Evolutionary conservation across 2,797 vertebrate species (phyloP).

Genomic region (Naso thynnoides): DNA sequence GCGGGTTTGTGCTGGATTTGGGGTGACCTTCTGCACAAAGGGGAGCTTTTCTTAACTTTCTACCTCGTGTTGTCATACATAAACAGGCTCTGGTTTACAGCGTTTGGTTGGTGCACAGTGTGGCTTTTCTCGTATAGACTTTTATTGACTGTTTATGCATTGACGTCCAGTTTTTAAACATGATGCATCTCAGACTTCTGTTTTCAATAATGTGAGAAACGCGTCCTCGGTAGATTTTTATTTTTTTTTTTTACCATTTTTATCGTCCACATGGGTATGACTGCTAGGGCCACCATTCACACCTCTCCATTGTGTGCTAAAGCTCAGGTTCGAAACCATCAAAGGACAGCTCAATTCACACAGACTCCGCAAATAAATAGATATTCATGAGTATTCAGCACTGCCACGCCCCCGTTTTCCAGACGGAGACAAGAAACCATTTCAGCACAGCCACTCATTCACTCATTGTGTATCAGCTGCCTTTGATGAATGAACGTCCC

Average conservation of each 20-base stretch:
- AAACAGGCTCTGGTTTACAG: background rate
- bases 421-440: conserved; percentile 43
- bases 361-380: conserved; percentile 45
- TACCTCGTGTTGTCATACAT: background rate
- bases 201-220: background rate
- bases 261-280: background rate
- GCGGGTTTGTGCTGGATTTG: conserved; percentile 3
- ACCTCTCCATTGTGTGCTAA: conserved; percentile 62
- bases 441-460: conserved; percentile 17
- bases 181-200: background rate
- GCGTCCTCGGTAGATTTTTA: background rate
- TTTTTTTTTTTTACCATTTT: background rate
- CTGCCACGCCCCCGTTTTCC: conserved; percentile 11
- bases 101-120: background rate
- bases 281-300: conserved; percentile 32
- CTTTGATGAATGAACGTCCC: conserved; percentile 47
- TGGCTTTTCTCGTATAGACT: background rate
- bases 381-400: conserved; percentile 60
- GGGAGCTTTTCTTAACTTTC: background rate
- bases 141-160: background rate
- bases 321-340: conserved; percentile 33
- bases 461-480: conserved; percentile 25
- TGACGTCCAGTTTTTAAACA: background rate
- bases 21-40: background rate
- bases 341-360: conserved; percentile 35